Conservation (phyloP, 1,140 invertebrate species). For the Lordiphosa clarofinis region DNA sequence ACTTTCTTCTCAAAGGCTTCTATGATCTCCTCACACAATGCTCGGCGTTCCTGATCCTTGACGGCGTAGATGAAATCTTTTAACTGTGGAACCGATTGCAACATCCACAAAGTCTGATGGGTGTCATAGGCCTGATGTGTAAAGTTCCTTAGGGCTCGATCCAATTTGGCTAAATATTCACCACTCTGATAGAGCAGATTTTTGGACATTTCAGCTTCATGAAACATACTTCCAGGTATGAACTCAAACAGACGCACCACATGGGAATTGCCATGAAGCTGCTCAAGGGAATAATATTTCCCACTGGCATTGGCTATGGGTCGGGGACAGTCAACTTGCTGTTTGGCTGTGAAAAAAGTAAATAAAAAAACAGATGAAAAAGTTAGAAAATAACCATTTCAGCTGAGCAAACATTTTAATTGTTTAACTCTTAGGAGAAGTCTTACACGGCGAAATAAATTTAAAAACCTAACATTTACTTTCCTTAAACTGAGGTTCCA, state of each 20-base stretch:
- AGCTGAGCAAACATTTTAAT: no score
- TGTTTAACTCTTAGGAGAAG: no score
- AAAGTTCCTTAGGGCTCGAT: slow-evolving; percentile 85
- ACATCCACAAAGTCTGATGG: slow-evolving; percentile 86
- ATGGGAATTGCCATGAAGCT: slow-evolving; percentile 81
- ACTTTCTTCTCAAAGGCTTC: slow-evolving; percentile 85
- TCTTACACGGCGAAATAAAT: no score
- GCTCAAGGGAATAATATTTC: slow-evolving; percentile 83
- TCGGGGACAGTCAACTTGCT: slow-evolving; percentile 83
- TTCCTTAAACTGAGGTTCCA: no score
- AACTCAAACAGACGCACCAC: slow-evolving; percentile 87
- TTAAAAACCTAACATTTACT: no score
- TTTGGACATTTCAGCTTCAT: slow-evolving; percentile 81
- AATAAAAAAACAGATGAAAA: slow-evolving; percentile 1
- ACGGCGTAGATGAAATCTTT: slow-evolving; percentile 86
- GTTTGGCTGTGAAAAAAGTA: slow-evolving; percentile 79
- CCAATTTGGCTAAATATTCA: slow-evolving; percentile 84
- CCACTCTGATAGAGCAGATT: slow-evolving; percentile 86
- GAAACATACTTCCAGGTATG: slow-evolving; percentile 86
- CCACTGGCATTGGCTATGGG: slow-evolving; percentile 85
- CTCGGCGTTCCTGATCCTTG: slow-evolving; percentile 82
- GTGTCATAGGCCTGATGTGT: slow-evolving; percentile 85
- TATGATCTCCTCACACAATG: slow-evolving; percentile 84
- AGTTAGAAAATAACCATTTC: no score
- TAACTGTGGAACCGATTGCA: slow-evolving; percentile 85